Percentiles rank a stretch among this genome's conserved stretches.
Conservation (phyloP, 2,797 vertebrate species). For the Hapalemur alaotrensis region DNA sequence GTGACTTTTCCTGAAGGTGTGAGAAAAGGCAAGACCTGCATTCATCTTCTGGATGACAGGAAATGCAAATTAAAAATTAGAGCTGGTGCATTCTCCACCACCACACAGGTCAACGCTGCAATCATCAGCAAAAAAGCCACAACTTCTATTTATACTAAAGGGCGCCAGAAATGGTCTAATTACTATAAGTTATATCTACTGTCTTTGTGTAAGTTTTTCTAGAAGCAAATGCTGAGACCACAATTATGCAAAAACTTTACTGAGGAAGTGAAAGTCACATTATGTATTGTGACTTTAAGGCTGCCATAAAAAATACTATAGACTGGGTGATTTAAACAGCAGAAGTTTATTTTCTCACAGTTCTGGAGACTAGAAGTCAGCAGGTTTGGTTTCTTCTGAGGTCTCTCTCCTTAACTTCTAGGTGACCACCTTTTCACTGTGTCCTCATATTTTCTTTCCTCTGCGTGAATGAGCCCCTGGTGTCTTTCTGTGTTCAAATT, state of each 20-base stretch:
- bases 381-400: background rate
- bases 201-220: background rate
- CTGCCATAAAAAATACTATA: background rate
- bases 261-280: background rate
- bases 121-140: constrained; percentile 9
- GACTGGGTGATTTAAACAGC: background rate
- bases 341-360: background rate
- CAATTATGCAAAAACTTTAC: background rate
- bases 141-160: constrained; percentile 45
- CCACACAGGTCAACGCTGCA: background rate
- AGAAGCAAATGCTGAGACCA: constrained; percentile 1
- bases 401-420: background rate
- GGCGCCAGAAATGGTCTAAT: background rate
- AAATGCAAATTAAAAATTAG: constrained; percentile 76
- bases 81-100: background rate
- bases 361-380: background rate
- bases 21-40: constrained; percentile 33
- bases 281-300: no score
- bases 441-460: background rate
- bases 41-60: constrained; percentile 68
- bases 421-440: background rate
- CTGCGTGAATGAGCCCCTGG: background rate
- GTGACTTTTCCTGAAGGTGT: constrained; percentile 54
- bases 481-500: background rate
- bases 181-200: background rate